Conservation (phyloP, 92 coral and sea anemone genomes). For the Nematostella vectensis region DNA sequence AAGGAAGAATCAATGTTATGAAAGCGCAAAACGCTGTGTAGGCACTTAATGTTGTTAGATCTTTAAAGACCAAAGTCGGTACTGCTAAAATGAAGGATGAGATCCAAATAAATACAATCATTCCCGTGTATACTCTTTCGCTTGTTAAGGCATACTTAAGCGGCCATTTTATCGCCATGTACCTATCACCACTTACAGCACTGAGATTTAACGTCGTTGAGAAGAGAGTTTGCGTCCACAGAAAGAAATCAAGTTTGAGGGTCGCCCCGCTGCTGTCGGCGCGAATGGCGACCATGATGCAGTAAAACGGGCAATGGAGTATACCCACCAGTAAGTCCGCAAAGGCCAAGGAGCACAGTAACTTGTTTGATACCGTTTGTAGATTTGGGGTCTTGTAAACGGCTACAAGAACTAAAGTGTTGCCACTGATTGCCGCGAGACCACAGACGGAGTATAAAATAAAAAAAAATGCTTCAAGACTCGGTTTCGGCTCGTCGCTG, state of each 20-base stretch:
- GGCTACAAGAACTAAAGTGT: slow-evolving; percentile 16
- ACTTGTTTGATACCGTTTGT: slow-evolving; percentile 14
- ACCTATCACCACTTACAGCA: slow-evolving; percentile 19
- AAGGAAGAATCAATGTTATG: slow-evolving; percentile 6
- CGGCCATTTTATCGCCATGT: slow-evolving; percentile 20
- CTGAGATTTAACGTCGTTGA: slow-evolving; percentile 12
- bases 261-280: slow-evolving; percentile 4
- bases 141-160: slow-evolving; percentile 1
- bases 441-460: slow-evolving; percentile 4
- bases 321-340: slow-evolving; percentile 23
- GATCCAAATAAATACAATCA: slow-evolving; percentile 9
- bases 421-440: slow-evolving; percentile 11
- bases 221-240: slow-evolving; percentile 14
- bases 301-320: slow-evolving; percentile 12
- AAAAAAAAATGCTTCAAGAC: no score
- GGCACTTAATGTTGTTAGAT: slow-evolving; percentile 15
- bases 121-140: neutral
- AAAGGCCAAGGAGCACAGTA: slow-evolving; percentile 19
- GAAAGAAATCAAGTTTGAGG: slow-evolving; percentile 12
- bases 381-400: slow-evolving; percentile 6
- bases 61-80: slow-evolving; percentile 7
- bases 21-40: slow-evolving; percentile 13
- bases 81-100: neutral
- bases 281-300: slow-evolving; percentile 7
- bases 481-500: no score